Evolutionary conservation across 2,888 invertebrate genomes (phyloP).

Genomic region (Elegia similella): DNA sequence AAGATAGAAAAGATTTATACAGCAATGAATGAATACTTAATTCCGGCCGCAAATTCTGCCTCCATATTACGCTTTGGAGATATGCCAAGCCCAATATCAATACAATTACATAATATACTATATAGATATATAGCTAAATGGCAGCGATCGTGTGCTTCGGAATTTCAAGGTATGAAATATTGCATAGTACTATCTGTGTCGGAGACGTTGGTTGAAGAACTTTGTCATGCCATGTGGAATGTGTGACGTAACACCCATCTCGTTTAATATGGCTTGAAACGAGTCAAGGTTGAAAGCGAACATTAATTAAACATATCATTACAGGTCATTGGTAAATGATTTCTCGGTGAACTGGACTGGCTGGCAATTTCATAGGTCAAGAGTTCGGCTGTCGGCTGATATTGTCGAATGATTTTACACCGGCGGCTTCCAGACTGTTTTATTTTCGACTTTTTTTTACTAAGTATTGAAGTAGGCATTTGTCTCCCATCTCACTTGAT

Average conservation of each 20-base stretch:
- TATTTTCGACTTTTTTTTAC: too few relatives aligned
- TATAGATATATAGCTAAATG: conserved; percentile 12
- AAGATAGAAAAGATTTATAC: conserved; percentile 67
- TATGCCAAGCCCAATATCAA: conserved; percentile 61
- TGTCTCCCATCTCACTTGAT: too few relatives aligned
- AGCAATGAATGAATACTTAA: conserved; percentile 66
- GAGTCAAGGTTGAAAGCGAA: conserved; percentile 1
- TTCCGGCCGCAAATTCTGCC: conserved; percentile 54
- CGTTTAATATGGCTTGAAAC: neutral
- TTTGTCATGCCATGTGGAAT: conserved; percentile 7
- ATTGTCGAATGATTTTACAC: neutral
- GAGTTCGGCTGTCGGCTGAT: neutral
- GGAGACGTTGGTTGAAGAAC: neutral
- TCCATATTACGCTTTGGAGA: conserved; percentile 61
- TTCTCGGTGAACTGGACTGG: neutral
- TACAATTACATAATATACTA: conserved; percentile 50
- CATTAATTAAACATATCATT: conserved; percentile 11
- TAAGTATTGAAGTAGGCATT: too few relatives aligned
- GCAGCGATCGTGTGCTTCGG: neutral
- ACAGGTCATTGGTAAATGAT: neutral
- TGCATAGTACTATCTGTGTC: neutral
- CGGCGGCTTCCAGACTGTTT: too few relatives aligned
- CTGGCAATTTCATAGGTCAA: neutral
- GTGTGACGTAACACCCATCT: conserved; percentile 1
- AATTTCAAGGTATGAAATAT: conserved; percentile 17